phyloP scores from a whole-genome alignment of 2,113 vertebrate species.

The Takifugu flavidus region DNA sequence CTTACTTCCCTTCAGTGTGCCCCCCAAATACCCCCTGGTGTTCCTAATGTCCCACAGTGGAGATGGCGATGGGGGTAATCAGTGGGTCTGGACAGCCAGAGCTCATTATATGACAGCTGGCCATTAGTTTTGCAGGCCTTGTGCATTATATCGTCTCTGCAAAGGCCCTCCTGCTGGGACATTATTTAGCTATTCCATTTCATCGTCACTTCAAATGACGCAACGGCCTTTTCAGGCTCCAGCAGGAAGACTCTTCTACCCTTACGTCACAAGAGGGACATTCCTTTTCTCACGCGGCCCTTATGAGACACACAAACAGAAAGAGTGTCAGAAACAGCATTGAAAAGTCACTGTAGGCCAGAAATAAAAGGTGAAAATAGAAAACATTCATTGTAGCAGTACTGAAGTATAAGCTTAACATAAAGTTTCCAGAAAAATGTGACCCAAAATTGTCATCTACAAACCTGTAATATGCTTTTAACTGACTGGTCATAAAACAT shows the following conservation, averaged over 20 bases:
- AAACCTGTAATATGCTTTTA: too few species aligned
- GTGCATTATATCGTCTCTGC: slow-evolving; percentile 63
- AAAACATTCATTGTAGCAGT: too few species aligned
- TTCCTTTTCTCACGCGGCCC: slow-evolving; percentile 22
- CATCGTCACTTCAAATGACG: slow-evolving; percentile 69
- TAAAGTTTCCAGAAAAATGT: too few species aligned
- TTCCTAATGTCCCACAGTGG: slow-evolving; percentile 37
- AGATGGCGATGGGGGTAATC: slow-evolving; percentile 41
- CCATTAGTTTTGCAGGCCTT: slow-evolving; percentile 61
- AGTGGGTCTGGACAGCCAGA: slow-evolving; percentile 40
- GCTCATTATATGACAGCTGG: slow-evolving; percentile 75
- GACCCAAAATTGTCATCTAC: too few species aligned
- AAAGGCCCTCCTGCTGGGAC: slow-evolving; percentile 66
- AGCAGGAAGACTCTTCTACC: slow-evolving; percentile 58
- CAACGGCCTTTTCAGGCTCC: slow-evolving; percentile 57
- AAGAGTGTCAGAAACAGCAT: too few species aligned
- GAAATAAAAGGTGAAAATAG: too few species aligned
- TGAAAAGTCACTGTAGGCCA: too few species aligned
- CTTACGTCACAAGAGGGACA: slow-evolving; percentile 31
- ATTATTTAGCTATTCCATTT: slow-evolving; percentile 76
- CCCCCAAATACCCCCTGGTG: slow-evolving; percentile 9
- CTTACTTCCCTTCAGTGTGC: slow-evolving; percentile 5
- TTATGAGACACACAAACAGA: slow-evolving; percentile 3
- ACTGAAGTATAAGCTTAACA: too few species aligned
- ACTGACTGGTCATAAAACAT: too few species aligned